These are phyloP conservation scores for Eupleurogrammus muticus DNA, from an alignment of 2,797 vertebrate species.

Conservation along the genomic window DNA sequence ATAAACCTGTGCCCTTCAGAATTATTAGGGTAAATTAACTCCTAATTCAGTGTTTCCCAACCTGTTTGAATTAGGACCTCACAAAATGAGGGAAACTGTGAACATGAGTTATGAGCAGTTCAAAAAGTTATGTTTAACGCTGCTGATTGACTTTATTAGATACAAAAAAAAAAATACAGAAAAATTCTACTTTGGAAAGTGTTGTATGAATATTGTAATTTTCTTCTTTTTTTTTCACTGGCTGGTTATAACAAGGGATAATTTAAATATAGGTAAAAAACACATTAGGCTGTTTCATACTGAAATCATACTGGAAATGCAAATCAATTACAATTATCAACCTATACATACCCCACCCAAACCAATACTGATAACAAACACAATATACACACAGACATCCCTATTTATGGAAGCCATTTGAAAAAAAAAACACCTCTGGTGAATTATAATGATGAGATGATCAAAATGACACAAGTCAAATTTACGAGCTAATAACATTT, in stretches of 20 bases:
- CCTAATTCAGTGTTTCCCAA: background rate
- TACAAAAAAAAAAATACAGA: too few relatives aligned
- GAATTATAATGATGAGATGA: background rate
- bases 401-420: background rate
- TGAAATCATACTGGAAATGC: background rate
- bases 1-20: constrained; percentile 4
- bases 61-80: background rate
- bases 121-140: too few relatives aligned
- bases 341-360: background rate
- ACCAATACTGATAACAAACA: background rate
- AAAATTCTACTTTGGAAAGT: background rate
- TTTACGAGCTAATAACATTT: background rate
- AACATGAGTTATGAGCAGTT: too few relatives aligned
- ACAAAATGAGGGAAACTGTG: background rate
- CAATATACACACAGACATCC: background rate
- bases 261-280: background rate
- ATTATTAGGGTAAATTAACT: background rate
- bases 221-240: background rate
- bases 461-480: background rate
- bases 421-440: background rate
- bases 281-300: background rate
- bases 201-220: background rate
- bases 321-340: background rate
- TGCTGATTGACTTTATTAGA: too few relatives aligned
- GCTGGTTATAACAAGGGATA: too few relatives aligned